These are phyloP conservation scores for Muscicapa striata DNA, from an alignment of 2,797 vertebrate species.

Conservation along the genomic window DNA sequence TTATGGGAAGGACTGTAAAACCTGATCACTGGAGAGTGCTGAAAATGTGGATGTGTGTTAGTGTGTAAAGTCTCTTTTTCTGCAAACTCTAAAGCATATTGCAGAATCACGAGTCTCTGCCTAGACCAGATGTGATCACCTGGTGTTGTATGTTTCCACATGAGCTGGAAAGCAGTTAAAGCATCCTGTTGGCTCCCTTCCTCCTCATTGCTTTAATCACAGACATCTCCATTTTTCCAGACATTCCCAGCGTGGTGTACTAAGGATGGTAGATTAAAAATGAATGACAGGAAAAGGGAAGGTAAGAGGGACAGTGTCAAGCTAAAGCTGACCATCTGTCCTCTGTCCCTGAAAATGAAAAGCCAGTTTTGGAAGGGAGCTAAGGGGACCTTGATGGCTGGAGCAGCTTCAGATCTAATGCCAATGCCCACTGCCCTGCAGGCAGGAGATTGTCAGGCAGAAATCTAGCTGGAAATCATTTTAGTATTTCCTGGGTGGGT, in stretches of 20 bases:
- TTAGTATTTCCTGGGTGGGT: background rate
- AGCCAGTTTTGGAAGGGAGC: background rate
- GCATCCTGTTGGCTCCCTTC: background rate
- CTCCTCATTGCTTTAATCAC: background rate
- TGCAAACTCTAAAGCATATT: background rate
- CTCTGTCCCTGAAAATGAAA: background rate
- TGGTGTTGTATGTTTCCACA: background rate
- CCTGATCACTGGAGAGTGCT: background rate
- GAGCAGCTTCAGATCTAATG: background rate
- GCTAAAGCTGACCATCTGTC: slow-evolving; percentile 22
- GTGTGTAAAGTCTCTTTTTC: background rate
- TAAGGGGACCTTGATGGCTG: background rate
- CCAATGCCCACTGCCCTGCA: background rate
- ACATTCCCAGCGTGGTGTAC: background rate
- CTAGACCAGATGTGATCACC: background rate
- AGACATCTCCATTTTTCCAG: slow-evolving; percentile 1
- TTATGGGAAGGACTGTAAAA: slow-evolving; percentile 12
- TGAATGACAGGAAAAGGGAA: background rate
- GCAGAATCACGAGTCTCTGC: background rate
- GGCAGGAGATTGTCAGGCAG: background rate
- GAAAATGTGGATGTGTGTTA: background rate
- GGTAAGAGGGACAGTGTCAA: background rate
- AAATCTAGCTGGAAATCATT: background rate
- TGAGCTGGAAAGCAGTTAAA: background rate
- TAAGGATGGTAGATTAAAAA: slow-evolving; percentile 1